phyloP scores from a whole-genome alignment of 2,797 vertebrate species.

The Natrix natrix region DNA sequence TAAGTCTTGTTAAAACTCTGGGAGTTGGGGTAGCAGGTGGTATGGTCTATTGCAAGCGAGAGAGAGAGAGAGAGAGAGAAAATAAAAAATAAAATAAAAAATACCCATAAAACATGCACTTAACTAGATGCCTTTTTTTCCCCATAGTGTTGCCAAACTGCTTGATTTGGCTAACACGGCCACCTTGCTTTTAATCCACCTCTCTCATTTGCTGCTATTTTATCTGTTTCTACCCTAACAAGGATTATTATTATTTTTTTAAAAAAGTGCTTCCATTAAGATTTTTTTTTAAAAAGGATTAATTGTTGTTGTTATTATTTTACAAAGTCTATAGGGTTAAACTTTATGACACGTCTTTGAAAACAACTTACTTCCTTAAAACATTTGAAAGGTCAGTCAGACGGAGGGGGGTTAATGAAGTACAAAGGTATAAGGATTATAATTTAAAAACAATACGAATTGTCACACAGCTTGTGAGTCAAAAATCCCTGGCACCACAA shows the following conservation, averaged over 20 bases:
- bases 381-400: not conserved
- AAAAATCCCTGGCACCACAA: too few species aligned
- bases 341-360: not conserved
- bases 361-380: not conserved
- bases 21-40: slow-evolving; percentile 50
- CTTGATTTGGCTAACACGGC: slow-evolving; percentile 33
- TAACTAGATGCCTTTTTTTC: not conserved
- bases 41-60: slow-evolving; percentile 9
- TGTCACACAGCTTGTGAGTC: not conserved
- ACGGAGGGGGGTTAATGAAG: not conserved
- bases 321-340: not conserved
- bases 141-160: not conserved
- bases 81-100: not conserved
- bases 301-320: not conserved
- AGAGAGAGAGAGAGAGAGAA: not conserved
- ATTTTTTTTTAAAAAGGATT: not conserved
- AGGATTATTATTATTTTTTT: not conserved
- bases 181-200: not conserved
- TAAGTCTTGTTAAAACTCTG: slow-evolving; percentile 64
- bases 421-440: not conserved
- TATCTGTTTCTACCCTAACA: not conserved
- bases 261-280: not conserved
- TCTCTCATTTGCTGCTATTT: not conserved
- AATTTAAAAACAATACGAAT: not conserved
- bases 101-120: slow-evolving; percentile 19